A percentile compares a stretch with the other conserved stretches of the same genome.
Evolutionary conservation across 2,113 vertebrate species (phyloP).

Genomic region (Crotalus tigris): DNA sequence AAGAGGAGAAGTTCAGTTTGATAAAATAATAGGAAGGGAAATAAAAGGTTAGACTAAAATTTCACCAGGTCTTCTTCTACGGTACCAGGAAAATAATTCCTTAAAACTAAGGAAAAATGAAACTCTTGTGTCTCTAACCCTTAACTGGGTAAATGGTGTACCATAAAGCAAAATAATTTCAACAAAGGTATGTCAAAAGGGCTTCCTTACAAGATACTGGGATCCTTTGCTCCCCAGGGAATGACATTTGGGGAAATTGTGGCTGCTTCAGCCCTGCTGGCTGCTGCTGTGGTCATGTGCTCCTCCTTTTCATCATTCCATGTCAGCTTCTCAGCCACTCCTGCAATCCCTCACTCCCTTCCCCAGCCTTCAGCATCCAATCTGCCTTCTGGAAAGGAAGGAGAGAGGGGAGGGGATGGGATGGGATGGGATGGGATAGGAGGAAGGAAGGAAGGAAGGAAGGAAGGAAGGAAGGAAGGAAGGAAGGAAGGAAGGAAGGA

Average conservation of each 20-base stretch:
- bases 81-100: not conserved
- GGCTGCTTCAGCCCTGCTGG: not conserved
- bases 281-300: not conserved
- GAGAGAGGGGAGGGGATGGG: not conserved
- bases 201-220: not conserved
- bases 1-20: too few relatives aligned
- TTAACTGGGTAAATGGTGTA: not conserved
- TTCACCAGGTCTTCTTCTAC: not conserved
- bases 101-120: not conserved
- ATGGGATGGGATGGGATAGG: accelerated
- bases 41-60: not conserved
- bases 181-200: not conserved
- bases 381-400: too few relatives aligned
- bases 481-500: too few relatives aligned
- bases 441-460: too few relatives aligned
- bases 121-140: not conserved
- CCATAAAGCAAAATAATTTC: not conserved
- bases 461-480: too few relatives aligned
- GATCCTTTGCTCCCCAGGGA: not conserved
- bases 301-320: not conserved
- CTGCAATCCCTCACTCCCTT: not conserved
- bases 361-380: not conserved
- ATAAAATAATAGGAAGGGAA: not conserved
- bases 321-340: not conserved
- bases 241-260: not conserved